These are phyloP conservation scores for Coluber constrictor DNA, from an alignment of 2,797 vertebrate genomes.

Conservation along the genomic window DNA sequence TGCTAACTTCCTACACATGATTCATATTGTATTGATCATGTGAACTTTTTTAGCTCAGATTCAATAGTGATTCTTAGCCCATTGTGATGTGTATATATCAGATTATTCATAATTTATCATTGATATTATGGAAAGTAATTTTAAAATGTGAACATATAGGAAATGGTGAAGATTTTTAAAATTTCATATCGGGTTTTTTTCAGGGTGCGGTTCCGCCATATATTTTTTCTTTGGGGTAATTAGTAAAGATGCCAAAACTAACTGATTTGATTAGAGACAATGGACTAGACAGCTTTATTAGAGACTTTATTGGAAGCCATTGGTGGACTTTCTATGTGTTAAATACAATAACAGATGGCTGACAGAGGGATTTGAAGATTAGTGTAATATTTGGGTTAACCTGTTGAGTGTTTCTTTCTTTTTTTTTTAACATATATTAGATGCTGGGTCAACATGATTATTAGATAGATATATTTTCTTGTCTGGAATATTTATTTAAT, in stretches of 20 bases:
- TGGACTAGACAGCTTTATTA: not conserved
- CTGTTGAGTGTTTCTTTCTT: not conserved
- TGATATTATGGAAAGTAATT: not conserved
- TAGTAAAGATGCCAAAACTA: not conserved
- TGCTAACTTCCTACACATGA: not conserved
- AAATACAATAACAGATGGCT: not conserved
- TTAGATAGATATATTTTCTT: not conserved
- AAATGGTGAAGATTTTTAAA: not conserved
- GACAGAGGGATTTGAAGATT: not conserved
- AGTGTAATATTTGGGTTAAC: not conserved
- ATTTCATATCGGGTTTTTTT: not conserved
- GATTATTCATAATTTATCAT: not conserved
- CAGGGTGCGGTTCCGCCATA: not conserved
- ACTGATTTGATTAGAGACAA: not conserved
- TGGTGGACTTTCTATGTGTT: not conserved
- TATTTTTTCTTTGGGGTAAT: not conserved
- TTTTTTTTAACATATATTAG: not conserved
- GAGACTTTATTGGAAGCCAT: not conserved
- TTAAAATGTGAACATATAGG: not conserved
- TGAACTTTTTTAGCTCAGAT: not conserved
- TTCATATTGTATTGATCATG: not conserved
- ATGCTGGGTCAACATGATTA: not conserved
- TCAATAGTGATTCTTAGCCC: not conserved
- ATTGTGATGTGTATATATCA: not conserved
- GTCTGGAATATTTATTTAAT: not conserved